Base-by-base conservation (phyloP, 2,888 invertebrate species). In the Eristalinus sepulchralis region DNA sequence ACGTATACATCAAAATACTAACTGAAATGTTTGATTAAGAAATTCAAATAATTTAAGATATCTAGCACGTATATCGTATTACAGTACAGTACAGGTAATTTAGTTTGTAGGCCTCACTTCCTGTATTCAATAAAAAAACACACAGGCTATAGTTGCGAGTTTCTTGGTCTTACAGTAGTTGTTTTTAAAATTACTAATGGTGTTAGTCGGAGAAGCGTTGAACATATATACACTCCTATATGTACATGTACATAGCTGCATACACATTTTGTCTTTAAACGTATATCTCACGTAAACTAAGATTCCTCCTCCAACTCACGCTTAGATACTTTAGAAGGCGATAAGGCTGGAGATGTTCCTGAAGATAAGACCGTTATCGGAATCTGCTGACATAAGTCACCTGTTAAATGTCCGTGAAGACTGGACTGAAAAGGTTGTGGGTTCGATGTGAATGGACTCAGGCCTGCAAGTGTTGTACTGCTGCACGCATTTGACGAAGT, bases 401-500 rank as follows among this genome's bases (percentile, higher is more conserved):
- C 5, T 11, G 60, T 27, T 3, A 57, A 11, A 2, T 62, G 39
- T 11, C 62, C 60, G 10, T 53, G 62, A 31, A 20, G 76, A 20
- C 17, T 77, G n/a, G 24, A 20, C 34, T 63, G 77, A 47, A 36
- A 70, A 53, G 60, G 31, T 11, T 76, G 66, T 2, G 39, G 11
- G 24, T 76, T 59, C 5, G 59, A 36, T 6, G 62, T 57, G 57
- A 64, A 78, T 17, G 70, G 63, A 13, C 63, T 78, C 3, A 63
- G 20, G n/a, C 70, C 70, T 5, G 70, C 70, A 57, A 78, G 63
- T n/a, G 78, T 78, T 60, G 81, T 55, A 24, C 67, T 88, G 53
- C 85, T 88, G 13, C 78, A 62, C 9, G 82, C 77, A 68, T 82
- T 83, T 6, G 84, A 71, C 27, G 87, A 60, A 1, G 88, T 64